Evolutionary conservation across 2,797 vertebrate species (phyloP).

Genomic region (Oceanodroma leucorhoa): DNA sequence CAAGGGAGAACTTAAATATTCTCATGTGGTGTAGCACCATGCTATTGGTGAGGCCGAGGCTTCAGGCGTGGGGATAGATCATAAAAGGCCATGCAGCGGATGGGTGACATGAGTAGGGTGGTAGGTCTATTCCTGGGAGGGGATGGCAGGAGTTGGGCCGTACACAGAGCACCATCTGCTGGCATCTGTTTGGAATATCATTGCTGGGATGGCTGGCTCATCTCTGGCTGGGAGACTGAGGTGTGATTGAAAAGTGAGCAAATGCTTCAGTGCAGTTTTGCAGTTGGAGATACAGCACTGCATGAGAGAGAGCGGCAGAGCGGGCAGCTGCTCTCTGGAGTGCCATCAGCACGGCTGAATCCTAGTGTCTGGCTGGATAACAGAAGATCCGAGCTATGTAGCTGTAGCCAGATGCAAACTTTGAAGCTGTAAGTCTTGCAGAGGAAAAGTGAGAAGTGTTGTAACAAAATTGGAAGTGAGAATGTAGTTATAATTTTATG

Average conservation of each 20-base stretch:
- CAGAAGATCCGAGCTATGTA: accelerated
- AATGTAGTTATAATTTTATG: neutral
- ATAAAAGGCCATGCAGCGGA: accelerated
- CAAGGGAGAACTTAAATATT: too few species aligned
- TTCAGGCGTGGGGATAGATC: accelerated
- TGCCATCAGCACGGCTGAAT: accelerated
- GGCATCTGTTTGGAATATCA: neutral
- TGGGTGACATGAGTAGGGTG: accelerated
- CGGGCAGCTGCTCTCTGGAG: neutral
- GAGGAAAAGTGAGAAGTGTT: neutral
- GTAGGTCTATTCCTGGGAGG: neutral
- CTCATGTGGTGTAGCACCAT: neutral
- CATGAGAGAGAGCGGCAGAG: accelerated
- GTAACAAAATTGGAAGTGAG: neutral
- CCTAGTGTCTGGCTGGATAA: accelerated
- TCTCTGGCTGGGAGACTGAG: accelerated
- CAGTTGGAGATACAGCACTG: accelerated
- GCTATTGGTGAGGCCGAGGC: neutral
- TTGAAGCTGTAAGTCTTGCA: neutral
- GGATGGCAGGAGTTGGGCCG: neutral
- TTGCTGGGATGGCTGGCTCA: accelerated
- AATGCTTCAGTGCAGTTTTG: accelerated
- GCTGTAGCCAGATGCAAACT: neutral
- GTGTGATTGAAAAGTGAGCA: accelerated
- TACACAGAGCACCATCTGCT: slow-evolving; percentile 71